Percentiles rank a stretch among this genome's conserved stretches.
Evolutionary conservation across 2,797 vertebrate species (phyloP).

Genomic region (Dicrostonyx torquatus): DNA sequence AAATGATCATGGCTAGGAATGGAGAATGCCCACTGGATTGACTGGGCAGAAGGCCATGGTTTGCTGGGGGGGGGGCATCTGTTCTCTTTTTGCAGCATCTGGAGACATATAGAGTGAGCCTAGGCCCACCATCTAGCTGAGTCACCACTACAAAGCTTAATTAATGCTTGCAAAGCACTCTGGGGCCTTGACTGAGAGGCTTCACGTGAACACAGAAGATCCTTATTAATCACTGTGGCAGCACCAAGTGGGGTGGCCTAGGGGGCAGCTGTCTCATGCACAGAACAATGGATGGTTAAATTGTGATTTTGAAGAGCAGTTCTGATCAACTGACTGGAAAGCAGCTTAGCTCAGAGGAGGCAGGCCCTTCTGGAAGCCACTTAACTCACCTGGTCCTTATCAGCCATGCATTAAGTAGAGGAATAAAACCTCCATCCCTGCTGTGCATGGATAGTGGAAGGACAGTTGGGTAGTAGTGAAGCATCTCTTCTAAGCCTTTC

Average conservation of each 20-base stretch:
- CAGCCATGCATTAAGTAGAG: conserved; percentile 29
- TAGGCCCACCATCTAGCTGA: conserved; percentile 47
- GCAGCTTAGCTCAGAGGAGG: conserved; percentile 56
- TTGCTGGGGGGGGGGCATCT: conserved; percentile 34
- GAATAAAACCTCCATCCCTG: not conserved
- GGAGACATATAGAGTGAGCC: conserved; percentile 54
- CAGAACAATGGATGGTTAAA: conserved; percentile 69
- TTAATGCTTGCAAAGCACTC: conserved; percentile 71
- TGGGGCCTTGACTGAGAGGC: conserved; percentile 64
- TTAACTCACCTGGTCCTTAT: conserved; percentile 55
- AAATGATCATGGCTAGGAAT: conserved; percentile 40
- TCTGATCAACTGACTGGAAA: conserved; percentile 59
- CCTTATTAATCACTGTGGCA: conserved; percentile 72
- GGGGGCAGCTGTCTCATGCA: conserved; percentile 48
- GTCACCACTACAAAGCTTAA: conserved; percentile 64
- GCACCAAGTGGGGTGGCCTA: conserved; percentile 52
- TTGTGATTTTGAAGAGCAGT: conserved; percentile 54
- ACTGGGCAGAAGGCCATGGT: conserved; percentile 22
- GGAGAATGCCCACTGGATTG: conserved; percentile 19
- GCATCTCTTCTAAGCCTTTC: not conserved
- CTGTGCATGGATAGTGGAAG: not conserved
- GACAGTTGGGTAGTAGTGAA: not conserved
- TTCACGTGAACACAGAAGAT: conserved; percentile 30
- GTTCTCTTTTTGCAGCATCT: conserved; percentile 40
- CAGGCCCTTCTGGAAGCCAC: conserved; percentile 35